A percentile compares a stretch with the other conserved stretches of the same genome.
Evolutionary conservation across 2,888 invertebrate genomes (phyloP).

Genomic region (Lymantria monacha): DNA sequence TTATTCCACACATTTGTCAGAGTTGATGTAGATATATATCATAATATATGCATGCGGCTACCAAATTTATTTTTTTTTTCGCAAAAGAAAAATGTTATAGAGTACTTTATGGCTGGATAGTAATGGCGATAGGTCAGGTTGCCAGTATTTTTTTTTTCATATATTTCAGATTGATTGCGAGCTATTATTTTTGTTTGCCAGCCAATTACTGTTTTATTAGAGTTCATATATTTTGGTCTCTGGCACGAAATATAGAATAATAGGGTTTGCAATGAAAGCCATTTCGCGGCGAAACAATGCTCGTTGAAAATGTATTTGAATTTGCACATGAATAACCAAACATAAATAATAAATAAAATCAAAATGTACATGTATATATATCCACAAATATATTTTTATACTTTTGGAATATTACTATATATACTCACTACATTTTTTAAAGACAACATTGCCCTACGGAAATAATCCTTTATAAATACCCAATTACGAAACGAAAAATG

Average conservation of each 20-base stretch:
- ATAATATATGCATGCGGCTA: constrained; percentile 57
- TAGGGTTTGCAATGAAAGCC: constrained; percentile 1
- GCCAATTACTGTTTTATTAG: constrained; percentile 22
- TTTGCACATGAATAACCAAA: not conserved
- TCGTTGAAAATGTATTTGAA: not conserved
- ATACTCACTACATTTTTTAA: too few species aligned
- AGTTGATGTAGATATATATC: constrained; percentile 48
- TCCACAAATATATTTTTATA: too few species aligned
- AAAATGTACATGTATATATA: too few species aligned
- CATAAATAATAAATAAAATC: too few species aligned
- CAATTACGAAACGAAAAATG: too few species aligned
- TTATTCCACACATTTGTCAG: constrained; percentile 68
- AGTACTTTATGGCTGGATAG: constrained; percentile 41
- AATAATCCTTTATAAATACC: too few species aligned
- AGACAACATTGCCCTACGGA: too few species aligned
- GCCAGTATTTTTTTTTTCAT: constrained; percentile 44
- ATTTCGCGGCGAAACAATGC: not conserved
- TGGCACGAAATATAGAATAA: not conserved
- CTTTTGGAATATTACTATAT: too few species aligned
- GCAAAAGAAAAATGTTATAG: constrained; percentile 52
- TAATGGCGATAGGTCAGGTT: constrained; percentile 53
- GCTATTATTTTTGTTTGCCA: constrained; percentile 28
- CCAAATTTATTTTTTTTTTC: constrained; percentile 45
- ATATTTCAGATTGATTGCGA: constrained; percentile 24
- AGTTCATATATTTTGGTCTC: constrained; percentile 4